Conservation (phyloP, 2,888 invertebrate species). For the Helobdella robusta region DNA sequence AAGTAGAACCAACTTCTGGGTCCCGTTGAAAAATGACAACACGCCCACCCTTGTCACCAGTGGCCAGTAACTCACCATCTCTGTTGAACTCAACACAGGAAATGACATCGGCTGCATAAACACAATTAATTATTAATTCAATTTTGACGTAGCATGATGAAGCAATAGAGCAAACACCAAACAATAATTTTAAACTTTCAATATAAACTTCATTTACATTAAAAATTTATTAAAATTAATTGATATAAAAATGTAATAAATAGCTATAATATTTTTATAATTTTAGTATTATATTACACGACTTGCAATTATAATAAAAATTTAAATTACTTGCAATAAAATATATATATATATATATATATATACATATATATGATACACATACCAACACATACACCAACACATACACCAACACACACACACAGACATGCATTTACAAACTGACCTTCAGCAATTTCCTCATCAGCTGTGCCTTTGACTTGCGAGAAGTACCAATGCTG, state of each 20-base stretch:
- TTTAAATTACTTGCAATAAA: not conserved
- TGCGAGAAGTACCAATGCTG: constrained; percentile 99
- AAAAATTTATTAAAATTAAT: not conserved
- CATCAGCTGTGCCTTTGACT: constrained; percentile 96
- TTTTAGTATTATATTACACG: too few species aligned
- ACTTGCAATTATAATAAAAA: not conserved
- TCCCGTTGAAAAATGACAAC: constrained; percentile 96
- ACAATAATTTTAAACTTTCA: not conserved
- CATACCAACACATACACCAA: not conserved
- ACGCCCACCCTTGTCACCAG: constrained; percentile 96
- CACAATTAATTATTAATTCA: constrained; percentile 5
- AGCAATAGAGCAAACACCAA: not conserved
- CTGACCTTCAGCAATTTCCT: constrained; percentile 85
- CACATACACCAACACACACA: not conserved
- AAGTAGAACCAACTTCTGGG: constrained; percentile 39
- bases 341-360: not conserved
- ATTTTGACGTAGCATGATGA: not conserved
- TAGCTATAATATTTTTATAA: too few species aligned
- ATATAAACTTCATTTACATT: not conserved
- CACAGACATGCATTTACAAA: not conserved
- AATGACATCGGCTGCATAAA: constrained; percentile 80
- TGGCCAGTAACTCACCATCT: constrained; percentile 94
- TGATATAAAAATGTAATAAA: too few species aligned
- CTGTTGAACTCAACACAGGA: constrained; percentile 99
- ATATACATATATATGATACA: not conserved